A percentile compares a stretch with the other conserved stretches of the same genome.
phyloP scores from a whole-genome alignment of 2,888 invertebrate species.

The Oithona nana region DNA sequence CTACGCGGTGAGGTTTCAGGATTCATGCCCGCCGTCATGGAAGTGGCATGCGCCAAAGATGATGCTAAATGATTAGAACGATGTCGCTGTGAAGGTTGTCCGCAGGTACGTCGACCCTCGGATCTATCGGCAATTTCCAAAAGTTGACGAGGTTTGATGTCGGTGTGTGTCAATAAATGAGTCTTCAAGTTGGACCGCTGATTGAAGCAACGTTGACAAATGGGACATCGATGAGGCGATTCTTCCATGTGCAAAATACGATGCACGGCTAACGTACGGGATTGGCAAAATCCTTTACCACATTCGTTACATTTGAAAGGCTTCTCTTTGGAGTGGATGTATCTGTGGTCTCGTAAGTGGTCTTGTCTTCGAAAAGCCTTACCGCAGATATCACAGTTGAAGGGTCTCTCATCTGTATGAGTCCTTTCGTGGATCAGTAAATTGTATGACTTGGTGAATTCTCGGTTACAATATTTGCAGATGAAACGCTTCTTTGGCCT shows the following conservation, averaged over 20 bases:
- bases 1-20: neutral
- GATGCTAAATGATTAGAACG: neutral
- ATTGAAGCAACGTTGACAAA: constrained; percentile 69
- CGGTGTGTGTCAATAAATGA: constrained; percentile 68
- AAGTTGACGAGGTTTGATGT: constrained; percentile 47
- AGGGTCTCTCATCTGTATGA: constrained; percentile 91
- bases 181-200: constrained; percentile 76
- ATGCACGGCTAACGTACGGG: constrained; percentile 81
- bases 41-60: neutral
- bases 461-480: constrained; percentile 93
- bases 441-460: constrained; percentile 95
- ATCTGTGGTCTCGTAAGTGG: constrained; percentile 80
- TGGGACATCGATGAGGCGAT: constrained; percentile 76
- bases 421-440: constrained; percentile 90
- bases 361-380: constrained; percentile 95
- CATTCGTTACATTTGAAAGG: constrained; percentile 91
- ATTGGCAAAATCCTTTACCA: constrained; percentile 92
- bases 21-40: neutral
- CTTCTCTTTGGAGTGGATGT: constrained; percentile 91
- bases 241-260: constrained; percentile 82
- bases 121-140: constrained; percentile 14
- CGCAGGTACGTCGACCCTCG: constrained; percentile 1
- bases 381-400: constrained; percentile 91
- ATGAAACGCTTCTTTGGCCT: constrained; percentile 94
- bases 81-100: neutral